Base-by-base conservation (phyloP, 2,888 invertebrate species). In the Scaptomyza caliginosa region DNA sequence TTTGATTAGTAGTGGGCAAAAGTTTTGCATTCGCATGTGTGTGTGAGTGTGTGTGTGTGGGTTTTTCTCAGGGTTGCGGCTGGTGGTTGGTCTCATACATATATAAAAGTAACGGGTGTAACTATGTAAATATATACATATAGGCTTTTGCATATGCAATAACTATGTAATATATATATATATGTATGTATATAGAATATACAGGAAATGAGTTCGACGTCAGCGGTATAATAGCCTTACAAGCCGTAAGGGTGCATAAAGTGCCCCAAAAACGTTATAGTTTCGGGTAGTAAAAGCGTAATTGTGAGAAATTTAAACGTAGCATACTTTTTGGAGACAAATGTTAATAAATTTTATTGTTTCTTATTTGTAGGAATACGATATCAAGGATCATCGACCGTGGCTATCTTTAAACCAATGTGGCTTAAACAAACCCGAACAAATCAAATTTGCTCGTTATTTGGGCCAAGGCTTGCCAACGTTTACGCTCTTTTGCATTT, bases 401-500 rank as follows among this genome's bases (percentile, higher is more conserved):
- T 91, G 90, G 87, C 79, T 91, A 40, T 88, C 91, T 46, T 77
- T 91, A 43, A 91, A 91, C 74, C 91, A 91, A 69, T 91, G 91
- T 75, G 91, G 91, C 67, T 88, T 91, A 74, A 91, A 90, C 63
- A 91, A 91, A 70, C 90, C 91, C 39, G 91, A 91, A 80, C 91
- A 91, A 86, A 91, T 91, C 23, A 91, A 91, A 85, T 91, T 91
- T 81, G 91, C 91, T 43, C 89, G 91, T 70, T 91, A 90, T 87
- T 86, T 91, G 79, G 91, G 91, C 54, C 91, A 89, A 79, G 91
- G 91, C 49, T 80, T 91, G 74, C 91, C 91, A 67, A 90, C 90
- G 69, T 91, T 91, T 76, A 91, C 91, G 63, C 86, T 91, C 62
- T 91, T 91, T 75, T 91, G 91, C 91, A 91, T 91, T 91, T 91